Conservation (phyloP, 2,888 invertebrate genomes). For the Leptopterna dolabrata region DNA sequence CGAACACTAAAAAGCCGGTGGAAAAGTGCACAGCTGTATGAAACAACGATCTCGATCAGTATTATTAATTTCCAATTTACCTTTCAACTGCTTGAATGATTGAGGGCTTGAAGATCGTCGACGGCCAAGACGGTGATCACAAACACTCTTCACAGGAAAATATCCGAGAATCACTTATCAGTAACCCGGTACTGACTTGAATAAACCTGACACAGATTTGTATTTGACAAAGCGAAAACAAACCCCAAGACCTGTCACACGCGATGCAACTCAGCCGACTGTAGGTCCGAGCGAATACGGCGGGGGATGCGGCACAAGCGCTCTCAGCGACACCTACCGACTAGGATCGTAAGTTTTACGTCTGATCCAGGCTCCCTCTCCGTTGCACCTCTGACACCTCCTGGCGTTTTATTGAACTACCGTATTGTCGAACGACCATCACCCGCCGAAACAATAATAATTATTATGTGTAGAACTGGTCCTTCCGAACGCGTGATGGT, state of each 20-base stretch:
- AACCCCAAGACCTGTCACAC: not conserved
- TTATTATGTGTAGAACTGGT: too few species aligned
- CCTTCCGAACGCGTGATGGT: too few species aligned
- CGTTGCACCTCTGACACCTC: not conserved
- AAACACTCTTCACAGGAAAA: not conserved
- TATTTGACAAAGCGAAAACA: not conserved
- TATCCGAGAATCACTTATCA: not conserved
- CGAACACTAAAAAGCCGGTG: not conserved
- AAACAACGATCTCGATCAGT: not conserved
- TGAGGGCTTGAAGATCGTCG: not conserved
- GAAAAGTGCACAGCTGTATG: not conserved
- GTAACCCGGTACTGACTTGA: constrained; percentile 1
- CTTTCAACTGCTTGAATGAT: not conserved
- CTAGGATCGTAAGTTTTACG: not conserved
- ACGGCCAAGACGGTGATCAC: not conserved
- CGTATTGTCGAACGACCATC: not conserved
- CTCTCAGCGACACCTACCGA: constrained; percentile 5
- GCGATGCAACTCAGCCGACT: constrained; percentile 5
- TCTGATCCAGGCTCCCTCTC: not conserved
- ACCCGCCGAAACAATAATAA: too few species aligned
- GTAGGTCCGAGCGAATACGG: constrained; percentile 2
- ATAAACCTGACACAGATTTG: not conserved
- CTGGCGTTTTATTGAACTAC: not conserved
- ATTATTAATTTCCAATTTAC: not conserved
- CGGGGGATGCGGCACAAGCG: constrained; percentile 37